phyloP scores from a whole-genome alignment of 2,113 vertebrate species.

The Psilopsiagon aurifrons region DNA sequence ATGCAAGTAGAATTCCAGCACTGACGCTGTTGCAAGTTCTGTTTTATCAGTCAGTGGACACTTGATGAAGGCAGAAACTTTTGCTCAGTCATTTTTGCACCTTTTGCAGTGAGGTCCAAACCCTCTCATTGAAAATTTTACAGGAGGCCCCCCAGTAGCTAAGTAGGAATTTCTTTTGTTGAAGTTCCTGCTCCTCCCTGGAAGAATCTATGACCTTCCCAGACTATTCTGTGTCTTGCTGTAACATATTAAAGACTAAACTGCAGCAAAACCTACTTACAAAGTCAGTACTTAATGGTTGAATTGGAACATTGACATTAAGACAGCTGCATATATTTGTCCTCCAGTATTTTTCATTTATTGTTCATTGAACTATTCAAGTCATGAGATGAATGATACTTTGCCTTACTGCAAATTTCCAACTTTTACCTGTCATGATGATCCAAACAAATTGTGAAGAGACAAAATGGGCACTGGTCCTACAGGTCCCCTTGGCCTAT shows the following conservation, averaged over 20 bases:
- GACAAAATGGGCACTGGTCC: neutral
- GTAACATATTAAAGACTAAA: neutral
- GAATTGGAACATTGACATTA: neutral
- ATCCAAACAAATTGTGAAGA: neutral
- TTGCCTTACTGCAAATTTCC: neutral
- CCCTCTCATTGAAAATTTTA: neutral
- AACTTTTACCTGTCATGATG: neutral
- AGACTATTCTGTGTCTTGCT: neutral
- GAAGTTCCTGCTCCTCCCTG: neutral
- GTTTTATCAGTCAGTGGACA: neutral
- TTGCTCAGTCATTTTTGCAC: neutral
- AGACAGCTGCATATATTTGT: neutral
- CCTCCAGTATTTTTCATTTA: neutral
- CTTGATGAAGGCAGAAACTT: neutral
- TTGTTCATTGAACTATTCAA: neutral
- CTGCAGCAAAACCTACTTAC: neutral
- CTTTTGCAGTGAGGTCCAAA: neutral
- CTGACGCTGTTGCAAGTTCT: neutral
- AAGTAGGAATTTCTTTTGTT: neutral
- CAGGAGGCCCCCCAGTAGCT: neutral
- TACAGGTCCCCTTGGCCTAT: neutral
- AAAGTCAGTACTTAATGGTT: neutral
- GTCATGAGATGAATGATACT: neutral
- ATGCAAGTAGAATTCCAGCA: neutral
- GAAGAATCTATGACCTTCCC: neutral